These are phyloP conservation scores for Drosophila kohkoa DNA, from an alignment of 1,140 invertebrate species.

Conservation along the genomic window DNA sequence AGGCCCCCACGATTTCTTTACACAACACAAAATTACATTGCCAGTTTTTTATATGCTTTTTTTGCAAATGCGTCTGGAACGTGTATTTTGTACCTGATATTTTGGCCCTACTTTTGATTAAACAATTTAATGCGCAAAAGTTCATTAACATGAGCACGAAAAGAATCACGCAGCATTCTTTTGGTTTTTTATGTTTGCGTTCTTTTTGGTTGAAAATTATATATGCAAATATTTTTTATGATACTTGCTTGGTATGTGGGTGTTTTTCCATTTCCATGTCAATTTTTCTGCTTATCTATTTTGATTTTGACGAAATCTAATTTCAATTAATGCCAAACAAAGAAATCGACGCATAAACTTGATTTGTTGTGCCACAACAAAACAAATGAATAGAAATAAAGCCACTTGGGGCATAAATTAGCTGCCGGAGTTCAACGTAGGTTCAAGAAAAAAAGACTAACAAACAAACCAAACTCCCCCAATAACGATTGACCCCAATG, in stretches of 20 bases:
- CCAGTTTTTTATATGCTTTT: slow-evolving; percentile 21
- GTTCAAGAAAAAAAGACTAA: slow-evolving; percentile 7
- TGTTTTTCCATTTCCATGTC: slow-evolving; percentile 23
- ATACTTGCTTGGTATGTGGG: slow-evolving; percentile 19
- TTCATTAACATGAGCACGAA: slow-evolving; percentile 67
- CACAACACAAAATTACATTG: slow-evolving; percentile 8
- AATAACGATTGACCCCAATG: slow-evolving; percentile 41
- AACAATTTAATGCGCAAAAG: slow-evolving; percentile 61
- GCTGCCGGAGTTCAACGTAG: neutral
- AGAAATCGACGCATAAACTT: slow-evolving; percentile 52
- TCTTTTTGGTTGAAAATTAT: slow-evolving; percentile 52
- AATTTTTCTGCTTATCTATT: slow-evolving; percentile 8
- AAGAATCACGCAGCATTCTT: slow-evolving; percentile 56
- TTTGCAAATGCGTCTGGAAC: slow-evolving; percentile 55
- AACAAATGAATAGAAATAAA: slow-evolving; percentile 5
- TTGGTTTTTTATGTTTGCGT: slow-evolving; percentile 6
- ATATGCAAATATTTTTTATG: slow-evolving; percentile 61
- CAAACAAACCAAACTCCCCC: slow-evolving; percentile 23
- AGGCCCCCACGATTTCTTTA: slow-evolving; percentile 3
- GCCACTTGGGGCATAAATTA: slow-evolving; percentile 23
- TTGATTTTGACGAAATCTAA: slow-evolving; percentile 30
- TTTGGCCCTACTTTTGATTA: slow-evolving; percentile 61
- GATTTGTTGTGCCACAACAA: slow-evolving; percentile 40
- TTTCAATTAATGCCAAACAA: slow-evolving; percentile 43
- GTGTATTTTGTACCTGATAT: slow-evolving; percentile 50